Evolutionary conservation across 2,113 vertebrate genomes (phyloP), one percentile per base, ranked within the genome.

Genomic region (Triplophysa siluroides): DNA sequence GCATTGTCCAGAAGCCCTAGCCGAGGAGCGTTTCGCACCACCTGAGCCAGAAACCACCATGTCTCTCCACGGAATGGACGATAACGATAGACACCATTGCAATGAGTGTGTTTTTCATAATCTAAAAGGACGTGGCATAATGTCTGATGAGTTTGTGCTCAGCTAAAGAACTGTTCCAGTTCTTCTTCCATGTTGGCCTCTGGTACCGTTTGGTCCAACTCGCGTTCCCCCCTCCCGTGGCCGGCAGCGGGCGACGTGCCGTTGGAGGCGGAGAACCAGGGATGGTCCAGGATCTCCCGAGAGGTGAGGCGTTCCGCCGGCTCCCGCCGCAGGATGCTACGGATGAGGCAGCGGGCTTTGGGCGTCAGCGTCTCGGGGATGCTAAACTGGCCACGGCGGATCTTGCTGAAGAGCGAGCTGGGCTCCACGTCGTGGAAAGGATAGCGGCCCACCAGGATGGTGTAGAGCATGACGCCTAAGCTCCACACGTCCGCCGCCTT

Each of bases 401-500:
- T 99, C 92, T 99, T 99, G 90, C 96, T 98, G 91, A 99, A 99
- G 87, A 99, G 94, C 9, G 97, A 98, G 82, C 97, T 94, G 52
- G 98, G 98, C 88, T 99, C 98, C 79, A 98, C 95, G 86, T 99
- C 98, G 84, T 99, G 98, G 92, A 99, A 99, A 63, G 98, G 98
- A 88, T 99, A 99, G 83, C 98, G 97, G 85, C 98, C 98, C 69
- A 99, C 97, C 16, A 99, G 90, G 94, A 99, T 99, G 87, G 98
- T 99, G 79, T 99, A 99, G 38, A 99, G 97, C 98, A 99, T 99
- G 88, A 99, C 97, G 9, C 98, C 98, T 89, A 99, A 92, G 87
- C 97, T 99, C 98, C 98, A 99, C 24, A 99, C 96, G 14, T 99
- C 98, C 3, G 98, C 98, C 1, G 98, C 98, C 89, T 98, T 98